These are phyloP conservation scores for Penaeus monodon DNA, from an alignment of 2,888 invertebrate genomes.

Conservation along the genomic window DNA sequence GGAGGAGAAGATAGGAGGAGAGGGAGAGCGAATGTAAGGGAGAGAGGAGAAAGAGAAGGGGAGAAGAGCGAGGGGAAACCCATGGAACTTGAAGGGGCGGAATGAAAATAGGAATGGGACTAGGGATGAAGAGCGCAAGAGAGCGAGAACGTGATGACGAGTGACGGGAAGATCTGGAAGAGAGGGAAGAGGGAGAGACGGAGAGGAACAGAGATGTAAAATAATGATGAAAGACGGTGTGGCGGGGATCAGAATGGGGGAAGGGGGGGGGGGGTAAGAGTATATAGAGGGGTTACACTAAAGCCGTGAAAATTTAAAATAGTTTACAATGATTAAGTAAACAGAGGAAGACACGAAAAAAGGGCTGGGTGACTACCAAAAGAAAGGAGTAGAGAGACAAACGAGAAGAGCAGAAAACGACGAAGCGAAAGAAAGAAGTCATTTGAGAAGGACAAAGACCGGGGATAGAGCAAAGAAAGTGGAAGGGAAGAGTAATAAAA, in stretches of 20 bases:
- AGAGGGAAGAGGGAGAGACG: conserved; percentile 14
- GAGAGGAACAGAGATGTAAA: not conserved
- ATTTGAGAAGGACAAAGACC: too few species aligned
- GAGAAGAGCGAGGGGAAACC: not conserved
- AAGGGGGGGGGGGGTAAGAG: not conserved
- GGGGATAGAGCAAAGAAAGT: too few species aligned
- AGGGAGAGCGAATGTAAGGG: not conserved
- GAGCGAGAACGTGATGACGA: not conserved
- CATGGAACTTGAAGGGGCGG: not conserved
- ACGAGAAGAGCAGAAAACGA: too few species aligned
- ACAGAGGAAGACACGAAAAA: too few species aligned
- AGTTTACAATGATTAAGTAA: too few species aligned
- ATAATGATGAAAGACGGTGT: too few species aligned
- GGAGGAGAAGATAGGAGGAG: not conserved
- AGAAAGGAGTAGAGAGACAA: too few species aligned
- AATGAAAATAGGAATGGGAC: not conserved
- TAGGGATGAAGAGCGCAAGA: not conserved
- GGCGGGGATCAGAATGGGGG: not conserved
- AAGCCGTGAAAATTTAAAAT: not conserved
- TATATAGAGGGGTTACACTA: not conserved
- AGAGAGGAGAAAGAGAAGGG: not conserved
- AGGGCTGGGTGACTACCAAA: too few species aligned
- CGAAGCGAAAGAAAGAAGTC: too few species aligned
- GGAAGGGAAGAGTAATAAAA: too few species aligned
- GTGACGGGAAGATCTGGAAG: not conserved